Base-by-base conservation (phyloP, 2,888 invertebrate species). In the Drosophila pseudotakahashii region DNA sequence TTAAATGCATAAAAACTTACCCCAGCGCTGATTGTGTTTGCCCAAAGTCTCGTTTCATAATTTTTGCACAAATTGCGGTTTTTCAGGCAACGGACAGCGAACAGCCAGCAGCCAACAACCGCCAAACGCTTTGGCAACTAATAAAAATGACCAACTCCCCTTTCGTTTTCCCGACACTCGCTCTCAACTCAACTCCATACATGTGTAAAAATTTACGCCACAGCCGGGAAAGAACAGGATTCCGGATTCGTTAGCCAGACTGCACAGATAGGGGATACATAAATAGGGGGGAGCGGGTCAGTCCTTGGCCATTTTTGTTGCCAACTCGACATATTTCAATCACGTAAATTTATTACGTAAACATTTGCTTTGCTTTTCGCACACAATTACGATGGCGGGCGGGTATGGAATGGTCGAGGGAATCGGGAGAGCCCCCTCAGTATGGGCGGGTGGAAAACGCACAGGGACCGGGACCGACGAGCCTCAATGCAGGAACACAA, bases 331-430 rank as follows among this genome's bases (percentile, higher is more conserved):
- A 90, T 90, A 90, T 90, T 90, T 90, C 90, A 90, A 90, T 90
- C 91, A 90, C 90, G 90, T 88, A 90, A 90, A 90, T 90, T 90
- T 90, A 88, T 90, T 90, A 90, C 87, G 91, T 86, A 90, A 90
- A 90, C 90, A 90, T 90, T 90, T 89, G 83, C 90, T 83, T 89
- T 83, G 81, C 88, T 89, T 88, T 81, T 89, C 88, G 89, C 88
- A 84, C 82, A 83, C 84, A 85, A 89, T 89, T 89, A 85, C 82
- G 88, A 74, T 16, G 62, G 53, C 32, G 19, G 58, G 52, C 42
- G 44, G 34, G n/a, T 32, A 9, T 34, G 19, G 47, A 30, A 30
- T 48, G 48, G 48, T n/a, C 6, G 16, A 9, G 50, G 44, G 50
- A 26, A 7, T 7, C 11, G 45, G 10, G 37, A 13, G 9, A 7